Evolutionary conservation across 2,113 vertebrate species (phyloP).

Genomic region (Capreolus pygargus): DNA sequence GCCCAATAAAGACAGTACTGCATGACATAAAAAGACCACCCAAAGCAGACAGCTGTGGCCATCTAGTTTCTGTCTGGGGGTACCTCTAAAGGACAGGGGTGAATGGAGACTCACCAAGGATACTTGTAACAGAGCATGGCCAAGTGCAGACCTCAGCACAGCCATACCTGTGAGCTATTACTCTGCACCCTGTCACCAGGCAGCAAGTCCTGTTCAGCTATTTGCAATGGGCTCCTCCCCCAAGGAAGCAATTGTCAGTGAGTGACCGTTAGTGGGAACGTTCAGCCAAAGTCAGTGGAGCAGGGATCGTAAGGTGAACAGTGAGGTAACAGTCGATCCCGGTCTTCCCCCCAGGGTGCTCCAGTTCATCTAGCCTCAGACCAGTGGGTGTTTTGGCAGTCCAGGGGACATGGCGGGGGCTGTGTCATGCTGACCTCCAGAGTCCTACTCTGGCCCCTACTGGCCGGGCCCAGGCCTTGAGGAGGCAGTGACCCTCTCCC

Average conservation of each 20-base stretch:
- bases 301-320: background rate
- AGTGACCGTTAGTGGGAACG: fast-evolving
- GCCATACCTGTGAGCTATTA: background rate
- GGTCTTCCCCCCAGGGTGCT: background rate
- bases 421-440: background rate
- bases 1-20: background rate
- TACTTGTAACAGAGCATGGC: background rate
- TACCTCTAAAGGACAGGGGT: background rate
- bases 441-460: fast-evolving
- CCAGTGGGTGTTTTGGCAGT: fast-evolving
- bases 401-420: background rate
- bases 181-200: background rate
- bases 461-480: fast-evolving
- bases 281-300: background rate
- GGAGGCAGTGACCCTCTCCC: background rate
- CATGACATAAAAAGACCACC: background rate
- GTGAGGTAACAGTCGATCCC: background rate
- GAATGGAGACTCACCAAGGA: background rate
- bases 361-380: background rate
- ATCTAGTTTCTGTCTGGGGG: background rate
- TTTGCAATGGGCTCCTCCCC: background rate
- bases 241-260: background rate
- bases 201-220: background rate
- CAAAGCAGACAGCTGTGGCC: background rate
- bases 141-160: background rate